These are phyloP conservation scores for Harpegnathos saltator DNA, from an alignment of 1,140 invertebrate species.

Conservation along the genomic window DNA sequence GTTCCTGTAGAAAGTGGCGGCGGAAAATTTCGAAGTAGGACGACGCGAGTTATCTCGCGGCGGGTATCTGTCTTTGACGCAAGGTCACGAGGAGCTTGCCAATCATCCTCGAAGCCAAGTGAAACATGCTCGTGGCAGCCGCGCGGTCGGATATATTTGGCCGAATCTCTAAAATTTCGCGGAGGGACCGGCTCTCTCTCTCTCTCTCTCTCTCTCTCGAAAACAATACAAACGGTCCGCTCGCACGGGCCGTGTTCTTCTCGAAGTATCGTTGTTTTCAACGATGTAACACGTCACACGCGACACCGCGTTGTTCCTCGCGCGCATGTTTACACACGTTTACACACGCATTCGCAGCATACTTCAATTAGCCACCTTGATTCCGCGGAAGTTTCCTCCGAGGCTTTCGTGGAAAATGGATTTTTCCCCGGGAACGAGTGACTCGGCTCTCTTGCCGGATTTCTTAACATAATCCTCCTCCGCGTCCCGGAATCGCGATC, in stretches of 20 bases:
- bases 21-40: constrained; percentile 52
- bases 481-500: background rate
- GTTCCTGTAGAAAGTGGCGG: constrained; percentile 21
- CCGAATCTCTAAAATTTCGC: background rate
- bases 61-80: constrained; percentile 25
- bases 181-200: too few species aligned
- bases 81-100: constrained; percentile 52
- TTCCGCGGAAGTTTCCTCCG: constrained; percentile 30
- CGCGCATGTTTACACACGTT: too few species aligned
- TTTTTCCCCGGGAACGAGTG: constrained; percentile 16
- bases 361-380: background rate
- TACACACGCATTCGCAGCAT: background rate
- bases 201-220: too few species aligned
- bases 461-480: background rate
- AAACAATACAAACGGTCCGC: background rate
- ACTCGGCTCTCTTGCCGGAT: constrained; percentile 6
- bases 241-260: background rate
- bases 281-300: background rate
- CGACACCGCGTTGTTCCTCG: too few species aligned
- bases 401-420: constrained; percentile 22
- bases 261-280: constrained; percentile 5
- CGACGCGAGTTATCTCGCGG: constrained; percentile 46
- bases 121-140: background rate
- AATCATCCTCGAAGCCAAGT: constrained; percentile 51
- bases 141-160: background rate